Conservation (phyloP, 2,797 vertebrate genomes). For the Nyctalus aviator region DNA sequence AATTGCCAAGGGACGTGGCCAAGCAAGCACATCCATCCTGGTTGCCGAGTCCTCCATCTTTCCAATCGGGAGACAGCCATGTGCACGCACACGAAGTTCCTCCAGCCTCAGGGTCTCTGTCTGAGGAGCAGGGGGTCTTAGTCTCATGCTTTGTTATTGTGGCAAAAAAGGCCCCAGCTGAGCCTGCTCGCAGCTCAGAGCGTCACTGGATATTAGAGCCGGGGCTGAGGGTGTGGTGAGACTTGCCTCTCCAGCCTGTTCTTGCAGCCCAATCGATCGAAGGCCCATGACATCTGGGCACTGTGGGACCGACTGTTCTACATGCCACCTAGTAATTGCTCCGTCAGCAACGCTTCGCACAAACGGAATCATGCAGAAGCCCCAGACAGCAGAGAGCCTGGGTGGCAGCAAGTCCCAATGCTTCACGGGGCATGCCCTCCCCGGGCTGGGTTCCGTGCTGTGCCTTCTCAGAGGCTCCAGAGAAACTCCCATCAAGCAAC, state of each 20-base stretch:
- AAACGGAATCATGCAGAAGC: fast-evolving
- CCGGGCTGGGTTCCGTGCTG: neutral
- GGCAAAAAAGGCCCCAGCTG: neutral
- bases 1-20: neutral
- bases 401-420: neutral
- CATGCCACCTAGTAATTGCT: fast-evolving
- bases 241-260: too few species aligned
- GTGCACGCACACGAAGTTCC: too few species aligned
- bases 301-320: neutral
- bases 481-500: neutral
- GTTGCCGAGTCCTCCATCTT: neutral
- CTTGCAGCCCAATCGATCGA: neutral
- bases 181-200: neutral
- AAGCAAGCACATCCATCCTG: neutral
- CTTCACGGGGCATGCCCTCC: neutral
- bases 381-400: neutral
- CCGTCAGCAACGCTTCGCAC: fast-evolving
- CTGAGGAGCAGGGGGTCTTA: neutral
- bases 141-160: neutral
- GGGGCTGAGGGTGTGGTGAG: neutral
- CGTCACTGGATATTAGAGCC: fast-evolving
- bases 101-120: neutral
- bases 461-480: neutral
- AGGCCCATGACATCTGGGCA: neutral
- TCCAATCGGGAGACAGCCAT: too few species aligned